Percentiles rank a stretch among this genome's conserved stretches.
phyloP scores from a whole-genome alignment of 2,888 invertebrate genomes.

The Gibbula magus region DNA sequence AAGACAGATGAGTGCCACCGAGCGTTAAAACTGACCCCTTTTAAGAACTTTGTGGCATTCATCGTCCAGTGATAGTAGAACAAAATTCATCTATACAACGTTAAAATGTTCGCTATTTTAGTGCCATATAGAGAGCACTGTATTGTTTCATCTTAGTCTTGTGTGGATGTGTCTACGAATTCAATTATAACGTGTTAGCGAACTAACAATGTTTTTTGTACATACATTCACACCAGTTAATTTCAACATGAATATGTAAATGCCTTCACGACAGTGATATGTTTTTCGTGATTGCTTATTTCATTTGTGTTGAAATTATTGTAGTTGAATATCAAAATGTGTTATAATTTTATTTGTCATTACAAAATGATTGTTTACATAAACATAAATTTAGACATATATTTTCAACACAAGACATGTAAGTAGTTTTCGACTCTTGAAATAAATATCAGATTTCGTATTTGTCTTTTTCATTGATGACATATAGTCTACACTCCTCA shows the following conservation, averaged over 20 bases:
- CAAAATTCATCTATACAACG: not conserved
- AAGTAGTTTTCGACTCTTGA: not conserved
- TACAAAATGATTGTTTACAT: not conserved
- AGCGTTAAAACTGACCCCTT: conserved; percentile 7
- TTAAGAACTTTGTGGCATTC: conserved; percentile 4
- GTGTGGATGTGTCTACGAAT: not conserved
- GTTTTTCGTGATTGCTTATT: not conserved
- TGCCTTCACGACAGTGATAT: not conserved
- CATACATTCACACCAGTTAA: too few species aligned
- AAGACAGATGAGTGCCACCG: not conserved
- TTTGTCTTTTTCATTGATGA: too few species aligned
- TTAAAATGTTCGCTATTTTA: too few species aligned
- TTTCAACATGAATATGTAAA: not conserved
- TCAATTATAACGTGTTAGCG: too few species aligned
- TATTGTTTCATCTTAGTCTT: not conserved
- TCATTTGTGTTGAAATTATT: not conserved
- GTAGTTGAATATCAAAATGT: not conserved
- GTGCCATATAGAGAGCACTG: not conserved
- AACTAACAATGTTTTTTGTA: too few species aligned
- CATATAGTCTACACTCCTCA: too few species aligned
- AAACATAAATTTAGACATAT: not conserved
- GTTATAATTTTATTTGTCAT: not conserved
- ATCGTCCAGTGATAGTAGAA: not conserved
- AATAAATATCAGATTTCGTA: not conserved
- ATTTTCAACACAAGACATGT: not conserved